Conservation (phyloP, 2,113 vertebrate genomes). For the Prionailurus bengalensis region DNA sequence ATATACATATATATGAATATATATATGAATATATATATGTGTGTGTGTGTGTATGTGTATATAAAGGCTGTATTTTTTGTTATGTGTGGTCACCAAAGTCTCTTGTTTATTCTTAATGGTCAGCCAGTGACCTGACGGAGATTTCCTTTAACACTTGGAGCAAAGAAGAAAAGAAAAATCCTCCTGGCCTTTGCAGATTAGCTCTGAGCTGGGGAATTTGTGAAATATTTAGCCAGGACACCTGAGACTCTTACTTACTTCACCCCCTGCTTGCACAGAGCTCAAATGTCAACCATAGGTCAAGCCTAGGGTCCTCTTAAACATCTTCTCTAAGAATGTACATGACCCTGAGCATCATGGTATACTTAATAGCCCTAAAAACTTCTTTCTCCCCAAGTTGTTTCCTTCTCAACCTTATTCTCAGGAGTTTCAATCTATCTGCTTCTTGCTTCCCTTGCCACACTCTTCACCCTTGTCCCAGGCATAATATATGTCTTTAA, state of each 20-base stretch:
- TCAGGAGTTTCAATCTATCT: background rate
- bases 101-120: background rate
- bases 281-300: background rate
- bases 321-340: background rate
- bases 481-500: background rate
- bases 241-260: background rate
- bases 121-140: background rate
- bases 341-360: background rate
- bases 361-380: background rate
- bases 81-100: background rate
- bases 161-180: background rate
- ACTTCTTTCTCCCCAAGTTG: background rate
- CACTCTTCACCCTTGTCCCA: background rate
- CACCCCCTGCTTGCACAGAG: background rate
- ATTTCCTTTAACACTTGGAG: background rate
- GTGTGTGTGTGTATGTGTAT: background rate
- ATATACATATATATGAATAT: too few species aligned
- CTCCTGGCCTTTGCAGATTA: background rate
- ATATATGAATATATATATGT: too few species aligned
- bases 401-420: background rate
- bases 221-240: background rate
- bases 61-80: background rate
- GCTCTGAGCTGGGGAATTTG: background rate
- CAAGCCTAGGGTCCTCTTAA: background rate
- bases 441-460: background rate